Base-by-base conservation (phyloP, 2,797 vertebrate genomes). In the Mycteria americana region DNA sequence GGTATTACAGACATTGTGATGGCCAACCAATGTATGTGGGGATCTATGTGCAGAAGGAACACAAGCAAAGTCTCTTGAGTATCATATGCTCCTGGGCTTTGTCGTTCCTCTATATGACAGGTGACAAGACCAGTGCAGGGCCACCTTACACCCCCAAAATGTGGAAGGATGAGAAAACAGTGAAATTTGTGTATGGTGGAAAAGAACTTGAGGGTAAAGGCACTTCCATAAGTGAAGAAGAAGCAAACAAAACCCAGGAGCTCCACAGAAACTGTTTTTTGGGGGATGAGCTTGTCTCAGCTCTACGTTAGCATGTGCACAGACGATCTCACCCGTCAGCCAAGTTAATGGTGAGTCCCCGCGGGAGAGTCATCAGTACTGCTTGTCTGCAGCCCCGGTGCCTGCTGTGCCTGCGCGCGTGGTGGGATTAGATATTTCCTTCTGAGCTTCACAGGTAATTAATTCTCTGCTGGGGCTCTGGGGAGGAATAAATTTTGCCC, bases 351-450 rank as follows among this genome's bases (percentile, higher is more conserved):
- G 18, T 21, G 39, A 60, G 41, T 84, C 28, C 53, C 39, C 2
- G 0, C 1, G 6, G 7, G 22, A 24, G 9, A 56, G 6, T 30
- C 57, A 60, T 87, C 80, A 67, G 46, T 22, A 45, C n/a, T 27
- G 35, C 23, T 53, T 68, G 39, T 75, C 50, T 85, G 45, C 57
- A 94, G 48, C 46, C 74, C 76, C 5, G 3, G 11, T 59, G 39
- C 18, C 80, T 74, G 45, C 53, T 91, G 69, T 92, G 81, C 37
- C 63, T 79, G 27, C 4, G 4, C 4, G 2, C 37, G 33, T 23
- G 33, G n/a, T 31, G 53, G n/a, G 35, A 70, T 86, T 91, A 88
- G 78, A 13, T 28, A 80, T 59, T 88, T 95, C 43, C 90, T 85
- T 87, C 51, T 35, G 48, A 92, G 70, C 31, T 85, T 89, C 53